Evolutionary conservation across 1,140 invertebrate genomes (phyloP).

Genomic region (Monomorium pharaonis): DNA sequence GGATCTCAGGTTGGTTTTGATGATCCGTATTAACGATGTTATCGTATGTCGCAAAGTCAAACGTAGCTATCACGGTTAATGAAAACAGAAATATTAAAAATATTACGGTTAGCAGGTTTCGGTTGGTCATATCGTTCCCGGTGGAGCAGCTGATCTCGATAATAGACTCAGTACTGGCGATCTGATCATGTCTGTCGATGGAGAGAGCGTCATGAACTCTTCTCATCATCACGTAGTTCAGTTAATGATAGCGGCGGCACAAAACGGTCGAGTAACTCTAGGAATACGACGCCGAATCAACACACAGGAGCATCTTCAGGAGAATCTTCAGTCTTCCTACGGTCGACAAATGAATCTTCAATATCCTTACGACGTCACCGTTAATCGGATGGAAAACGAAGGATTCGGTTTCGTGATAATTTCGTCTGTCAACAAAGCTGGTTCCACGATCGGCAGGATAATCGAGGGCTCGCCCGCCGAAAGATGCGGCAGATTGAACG

Average conservation of each 20-base stretch:
- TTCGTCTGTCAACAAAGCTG: slow-evolving; percentile 96
- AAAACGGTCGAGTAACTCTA: slow-evolving; percentile 91
- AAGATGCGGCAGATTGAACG: slow-evolving; percentile 94
- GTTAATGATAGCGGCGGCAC: slow-evolving; percentile 93
- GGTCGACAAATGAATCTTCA: slow-evolving; percentile 80
- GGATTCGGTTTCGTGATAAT: slow-evolving; percentile 99
- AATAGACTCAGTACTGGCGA: slow-evolving; percentile 94
- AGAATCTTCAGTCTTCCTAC: slow-evolving; percentile 78
- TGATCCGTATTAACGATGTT: slow-evolving; percentile 1
- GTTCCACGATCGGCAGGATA: slow-evolving; percentile 97
- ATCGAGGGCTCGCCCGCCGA: slow-evolving; percentile 98
- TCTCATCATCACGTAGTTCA: slow-evolving; percentile 96
- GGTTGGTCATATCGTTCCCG: slow-evolving; percentile 97
- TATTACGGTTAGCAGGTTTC: slow-evolving; percentile 88
- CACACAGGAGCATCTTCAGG: slow-evolving; percentile 80
- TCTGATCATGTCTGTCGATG: slow-evolving; percentile 95
- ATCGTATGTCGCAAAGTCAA: neutral
- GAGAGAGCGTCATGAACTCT: slow-evolving; percentile 92
- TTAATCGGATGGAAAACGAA: slow-evolving; percentile 96
- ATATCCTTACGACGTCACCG: slow-evolving; percentile 94
- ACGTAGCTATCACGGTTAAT: neutral
- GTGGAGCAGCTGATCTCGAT: slow-evolving; percentile 95
- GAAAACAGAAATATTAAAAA: slow-evolving; percentile 59
- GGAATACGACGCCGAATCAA: slow-evolving; percentile 88
- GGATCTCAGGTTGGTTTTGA: slow-evolving; percentile 92